A percentile compares a stretch with the other conserved stretches of the same genome.
These are phyloP conservation scores for Mareca strepera DNA, from an alignment of 2,797 vertebrate genomes.

Conservation along the genomic window DNA sequence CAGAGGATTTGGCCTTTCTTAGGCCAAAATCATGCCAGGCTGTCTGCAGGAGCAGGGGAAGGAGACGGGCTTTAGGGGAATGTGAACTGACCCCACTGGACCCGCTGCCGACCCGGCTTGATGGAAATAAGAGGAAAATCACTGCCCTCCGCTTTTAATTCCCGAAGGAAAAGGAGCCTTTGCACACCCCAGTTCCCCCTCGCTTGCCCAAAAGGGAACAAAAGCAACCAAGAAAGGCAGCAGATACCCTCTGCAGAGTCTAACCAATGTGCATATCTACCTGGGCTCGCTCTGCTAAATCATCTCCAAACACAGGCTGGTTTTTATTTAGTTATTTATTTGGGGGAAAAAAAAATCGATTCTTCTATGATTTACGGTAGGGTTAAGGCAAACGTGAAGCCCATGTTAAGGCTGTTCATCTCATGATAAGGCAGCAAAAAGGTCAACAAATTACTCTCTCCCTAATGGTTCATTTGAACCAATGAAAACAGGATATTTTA, in stretches of 20 bases:
- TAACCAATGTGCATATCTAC: rapidly evolving
- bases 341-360: background rate
- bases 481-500: constrained; percentile 70
- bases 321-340: background rate
- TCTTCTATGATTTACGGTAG: constrained; percentile 42
- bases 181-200: background rate
- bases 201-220: background rate
- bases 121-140: constrained; percentile 51
- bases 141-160: constrained; percentile 20
- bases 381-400: constrained; percentile 61
- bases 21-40: constrained; percentile 40
- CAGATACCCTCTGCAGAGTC: background rate
- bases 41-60: constrained; percentile 57
- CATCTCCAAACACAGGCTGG: background rate
- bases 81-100: constrained; percentile 54
- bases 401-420: constrained; percentile 61
- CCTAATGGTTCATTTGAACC: constrained; percentile 73
- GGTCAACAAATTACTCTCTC: constrained; percentile 73
- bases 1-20: background rate
- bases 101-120: constrained; percentile 43
- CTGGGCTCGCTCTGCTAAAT: background rate
- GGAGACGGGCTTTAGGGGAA: constrained; percentile 36
- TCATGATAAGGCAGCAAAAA: constrained; percentile 73
- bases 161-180: constrained; percentile 21
- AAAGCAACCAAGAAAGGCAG: background rate